phyloP scores from a whole-genome alignment of 23 tunicate genomes.

The Styela clava region DNA sequence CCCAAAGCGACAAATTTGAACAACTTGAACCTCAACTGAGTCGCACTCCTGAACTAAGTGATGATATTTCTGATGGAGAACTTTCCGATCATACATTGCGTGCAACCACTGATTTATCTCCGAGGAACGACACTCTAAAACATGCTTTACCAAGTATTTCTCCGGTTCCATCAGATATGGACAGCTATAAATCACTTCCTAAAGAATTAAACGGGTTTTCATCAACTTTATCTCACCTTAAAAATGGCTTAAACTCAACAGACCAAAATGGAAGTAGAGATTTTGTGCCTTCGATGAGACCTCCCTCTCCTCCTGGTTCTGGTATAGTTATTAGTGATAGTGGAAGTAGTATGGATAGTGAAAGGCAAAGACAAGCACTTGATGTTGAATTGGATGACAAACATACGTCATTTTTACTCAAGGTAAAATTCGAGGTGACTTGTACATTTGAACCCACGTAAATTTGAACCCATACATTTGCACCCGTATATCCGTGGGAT shows the following conservation, averaged over 20 bases:
- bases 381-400: conserved; percentile 20
- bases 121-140: neutral
- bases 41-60: neutral
- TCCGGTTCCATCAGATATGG: conserved; percentile 4
- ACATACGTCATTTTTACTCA: conserved; percentile 11
- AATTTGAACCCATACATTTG: no score
- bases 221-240: conserved; percentile 10
- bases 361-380: neutral
- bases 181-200: conserved; percentile 15
- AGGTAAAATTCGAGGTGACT: no score
- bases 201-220: conserved; percentile 3
- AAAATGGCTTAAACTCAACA: neutral
- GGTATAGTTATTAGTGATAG: conserved; percentile 21
- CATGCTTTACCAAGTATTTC: neutral
- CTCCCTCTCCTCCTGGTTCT: conserved; percentile 7
- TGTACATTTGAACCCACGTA: no score
- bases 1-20: neutral
- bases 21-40: conserved; percentile 8
- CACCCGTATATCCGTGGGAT: no score
- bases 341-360: conserved; percentile 7
- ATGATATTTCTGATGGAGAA: neutral
- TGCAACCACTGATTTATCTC: neutral
- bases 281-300: neutral
- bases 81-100: conserved; percentile 23
- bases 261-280: neutral